Base-by-base conservation (phyloP, 1,140 invertebrate genomes). In the Lycorma delicatula region DNA sequence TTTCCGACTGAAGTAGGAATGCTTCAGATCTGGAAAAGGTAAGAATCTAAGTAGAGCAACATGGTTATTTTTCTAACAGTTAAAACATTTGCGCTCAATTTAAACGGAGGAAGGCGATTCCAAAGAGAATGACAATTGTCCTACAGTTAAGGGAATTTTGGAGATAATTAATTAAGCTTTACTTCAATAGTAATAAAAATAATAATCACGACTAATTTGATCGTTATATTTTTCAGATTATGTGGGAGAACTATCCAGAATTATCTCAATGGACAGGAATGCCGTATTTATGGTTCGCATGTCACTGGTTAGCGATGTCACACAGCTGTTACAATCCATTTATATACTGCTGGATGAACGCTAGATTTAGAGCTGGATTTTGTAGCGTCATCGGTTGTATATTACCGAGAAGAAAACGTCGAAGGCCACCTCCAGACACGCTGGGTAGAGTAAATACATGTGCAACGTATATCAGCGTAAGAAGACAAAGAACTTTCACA, bases 281-380 rank as follows among this genome's bases (percentile, higher is more conserved):
- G 63, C 80, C 85, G 1, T 87, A 84, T 65, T 70, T 89, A 25
- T 91, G 84, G 81, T 86, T 87, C 66, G 77, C 77, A 3, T 79
- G 84, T 58, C 89, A 94, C 68, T 92, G 87, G 82, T 74, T 94
- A 56, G 88, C 92, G 27, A 93, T 94, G 90, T 91, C 88, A 7
- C 91, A 94, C 70, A 81, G 85, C 54, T 92, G 89, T 72, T 95
- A 92, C 78, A 96, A 95, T 74, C 92, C 92, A 1, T 81, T 95
- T 56, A 93, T 96, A 64, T 94, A 94, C 71, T 91, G 89, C 71
- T 92, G 90, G 78, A 91, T 94, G 87, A 93, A 93, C 71, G 79
- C 82, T 1, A 77, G 23, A 79, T 83, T 16, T 63, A 74, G 25
- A 61, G 62, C 48, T 60, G 67, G 20, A 48, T 79, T 58, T 75